Percentiles rank a stretch among this genome's conserved stretches.
These are phyloP conservation scores for Lepilemur ruficaudatus DNA, from an alignment of 2,797 vertebrate species.

Conservation along the genomic window DNA sequence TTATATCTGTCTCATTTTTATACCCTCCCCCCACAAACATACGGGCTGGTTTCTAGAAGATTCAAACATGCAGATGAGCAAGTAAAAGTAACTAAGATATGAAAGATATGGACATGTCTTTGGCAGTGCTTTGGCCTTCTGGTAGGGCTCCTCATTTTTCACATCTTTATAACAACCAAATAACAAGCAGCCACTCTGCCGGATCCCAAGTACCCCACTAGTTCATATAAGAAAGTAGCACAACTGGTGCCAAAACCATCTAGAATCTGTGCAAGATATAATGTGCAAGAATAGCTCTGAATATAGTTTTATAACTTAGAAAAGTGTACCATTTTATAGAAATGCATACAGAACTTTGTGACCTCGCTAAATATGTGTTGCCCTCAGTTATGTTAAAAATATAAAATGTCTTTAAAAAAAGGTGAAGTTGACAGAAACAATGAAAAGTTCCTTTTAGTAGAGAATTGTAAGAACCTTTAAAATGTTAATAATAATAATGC, in stretches of 20 bases:
- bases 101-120: not conserved
- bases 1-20: not conserved
- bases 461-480: conserved; percentile 25
- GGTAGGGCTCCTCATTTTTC: not conserved
- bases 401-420: conserved; percentile 53
- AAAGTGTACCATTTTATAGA: conserved; percentile 36
- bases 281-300: conserved; percentile 41
- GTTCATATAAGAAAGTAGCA: not conserved
- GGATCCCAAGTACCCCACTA: not conserved
- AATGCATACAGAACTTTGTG: not conserved
- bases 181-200: not conserved
- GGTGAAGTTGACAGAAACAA: not conserved
- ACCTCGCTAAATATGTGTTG: conserved; percentile 20
- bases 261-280: not conserved
- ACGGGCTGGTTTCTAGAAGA: not conserved
- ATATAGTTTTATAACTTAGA: conserved; percentile 48
- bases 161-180: not conserved
- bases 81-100: not conserved
- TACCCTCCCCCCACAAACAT: not conserved
- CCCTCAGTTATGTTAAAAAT: conserved; percentile 17
- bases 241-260: not conserved
- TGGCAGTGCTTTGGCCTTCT: not conserved
- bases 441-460: conserved; percentile 6
- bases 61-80: not conserved
- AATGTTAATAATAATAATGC: conserved; percentile 53